Percentiles rank a stretch among this genome's conserved stretches.
Conservation (phyloP, 1,140 invertebrate genomes). For the Gonioctena quinquepunctata region DNA sequence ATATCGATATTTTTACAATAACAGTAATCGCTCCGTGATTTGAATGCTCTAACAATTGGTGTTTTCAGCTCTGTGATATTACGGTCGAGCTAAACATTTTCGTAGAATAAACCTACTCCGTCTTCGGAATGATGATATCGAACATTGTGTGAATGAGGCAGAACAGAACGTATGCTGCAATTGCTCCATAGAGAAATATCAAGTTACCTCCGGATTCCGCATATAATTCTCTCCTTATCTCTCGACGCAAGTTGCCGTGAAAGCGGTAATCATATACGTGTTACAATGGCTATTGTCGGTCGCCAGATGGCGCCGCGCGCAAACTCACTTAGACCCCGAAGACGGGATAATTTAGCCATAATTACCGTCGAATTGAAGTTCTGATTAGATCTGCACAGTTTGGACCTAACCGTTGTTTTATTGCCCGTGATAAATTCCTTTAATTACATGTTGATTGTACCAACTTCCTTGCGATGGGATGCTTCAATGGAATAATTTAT, state of each 20-base stretch:
- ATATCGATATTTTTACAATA: no score
- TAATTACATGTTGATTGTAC: slow-evolving; percentile 7
- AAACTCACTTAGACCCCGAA: slow-evolving; percentile 27
- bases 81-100: no score
- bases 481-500: neutral
- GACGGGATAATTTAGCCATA: slow-evolving; percentile 32
- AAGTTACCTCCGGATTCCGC: neutral
- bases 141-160: no score
- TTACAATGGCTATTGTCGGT: slow-evolving; percentile 30
- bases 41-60: no score
- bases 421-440: slow-evolving; percentile 9
- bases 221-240: neutral
- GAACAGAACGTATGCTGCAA: no score
- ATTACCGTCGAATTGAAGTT: slow-evolving; percentile 37
- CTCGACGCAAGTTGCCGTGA: neutral
- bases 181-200: neutral
- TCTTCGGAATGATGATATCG: no score
- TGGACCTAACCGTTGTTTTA: slow-evolving; percentile 28
- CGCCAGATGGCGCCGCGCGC: neutral
- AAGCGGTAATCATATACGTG: slow-evolving; percentile 29
- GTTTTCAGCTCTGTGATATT: no score
- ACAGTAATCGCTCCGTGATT: no score
- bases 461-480: neutral
- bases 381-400: slow-evolving; percentile 27
- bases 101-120: no score